Conservation (phyloP, 2,888 invertebrate genomes). For the Cremastinae sp. region DNA sequence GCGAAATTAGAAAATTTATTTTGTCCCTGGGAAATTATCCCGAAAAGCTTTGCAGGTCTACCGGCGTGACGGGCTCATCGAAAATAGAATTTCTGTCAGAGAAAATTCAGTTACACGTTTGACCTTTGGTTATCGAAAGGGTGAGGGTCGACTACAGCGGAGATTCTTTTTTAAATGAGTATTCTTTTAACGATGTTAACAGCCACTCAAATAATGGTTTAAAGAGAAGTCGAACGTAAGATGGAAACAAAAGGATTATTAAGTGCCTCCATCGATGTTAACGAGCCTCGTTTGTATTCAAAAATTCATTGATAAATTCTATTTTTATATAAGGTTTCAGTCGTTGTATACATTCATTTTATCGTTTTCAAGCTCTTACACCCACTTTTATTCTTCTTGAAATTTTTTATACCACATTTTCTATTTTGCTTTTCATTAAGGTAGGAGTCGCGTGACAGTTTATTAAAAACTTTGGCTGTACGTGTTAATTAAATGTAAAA, state of each 20-base stretch:
- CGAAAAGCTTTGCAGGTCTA: background rate
- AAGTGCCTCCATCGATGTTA: too few relatives aligned
- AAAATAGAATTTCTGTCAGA: constrained; percentile 25
- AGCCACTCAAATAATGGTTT: background rate
- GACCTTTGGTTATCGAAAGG: constrained; percentile 15
- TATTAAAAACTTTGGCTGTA: too few relatives aligned
- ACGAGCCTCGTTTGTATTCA: too few relatives aligned
- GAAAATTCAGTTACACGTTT: constrained; percentile 12
- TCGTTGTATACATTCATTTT: too few relatives aligned
- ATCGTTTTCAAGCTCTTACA: too few relatives aligned
- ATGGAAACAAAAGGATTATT: background rate
- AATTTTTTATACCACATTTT: too few relatives aligned
- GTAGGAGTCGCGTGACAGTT: too few relatives aligned
- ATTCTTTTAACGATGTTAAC: background rate
- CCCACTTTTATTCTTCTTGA: too few relatives aligned
- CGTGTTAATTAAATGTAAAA: too few relatives aligned
- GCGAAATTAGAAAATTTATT: background rate
- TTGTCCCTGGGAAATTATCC: background rate
- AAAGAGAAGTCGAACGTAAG: background rate
- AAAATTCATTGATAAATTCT: too few relatives aligned
- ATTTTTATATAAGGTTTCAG: too few relatives aligned
- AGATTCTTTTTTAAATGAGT: background rate
- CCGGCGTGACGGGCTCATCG: background rate
- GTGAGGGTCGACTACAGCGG: background rate
- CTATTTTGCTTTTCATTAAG: too few relatives aligned